Conservation (phyloP, 2,888 invertebrate species). For the Drosophila subquinaria region DNA sequence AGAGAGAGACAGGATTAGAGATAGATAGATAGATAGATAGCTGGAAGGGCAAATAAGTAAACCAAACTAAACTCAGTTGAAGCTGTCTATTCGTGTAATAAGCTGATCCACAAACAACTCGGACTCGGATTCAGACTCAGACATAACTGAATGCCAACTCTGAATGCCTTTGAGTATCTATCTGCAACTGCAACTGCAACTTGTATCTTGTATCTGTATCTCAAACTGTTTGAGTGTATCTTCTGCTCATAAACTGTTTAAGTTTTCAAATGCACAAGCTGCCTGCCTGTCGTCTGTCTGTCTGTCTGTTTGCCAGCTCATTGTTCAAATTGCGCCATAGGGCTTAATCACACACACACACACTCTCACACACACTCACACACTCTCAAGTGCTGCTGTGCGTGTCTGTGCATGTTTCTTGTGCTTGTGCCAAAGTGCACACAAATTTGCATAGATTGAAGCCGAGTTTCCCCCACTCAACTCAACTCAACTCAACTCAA, state of each 20-base stretch:
- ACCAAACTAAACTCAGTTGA: background rate
- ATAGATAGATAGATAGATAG: background rate
- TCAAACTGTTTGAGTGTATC: constrained; percentile 12
- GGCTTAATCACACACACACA: constrained; percentile 29
- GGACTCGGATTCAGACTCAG: background rate
- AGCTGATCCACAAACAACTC: constrained; percentile 30
- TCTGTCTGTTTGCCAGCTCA: constrained; percentile 24
- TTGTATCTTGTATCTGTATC: constrained; percentile 6
- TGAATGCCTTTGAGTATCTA: background rate
- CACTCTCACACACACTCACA: constrained; percentile 10
- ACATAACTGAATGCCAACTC: constrained; percentile 9
- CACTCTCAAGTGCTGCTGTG: constrained; percentile 39
- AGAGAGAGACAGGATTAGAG: background rate
- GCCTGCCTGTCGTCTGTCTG: constrained; percentile 12
- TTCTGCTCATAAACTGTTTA: constrained; percentile 53
- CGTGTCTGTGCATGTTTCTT: constrained; percentile 57
- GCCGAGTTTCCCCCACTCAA: constrained; percentile 1
- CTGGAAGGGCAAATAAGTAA: background rate
- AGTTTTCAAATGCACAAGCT: constrained; percentile 51
- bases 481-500: too few species aligned
- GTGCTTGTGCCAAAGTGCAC: constrained; percentile 43
- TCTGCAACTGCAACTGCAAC: constrained; percentile 13
- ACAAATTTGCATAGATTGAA: constrained; percentile 62
- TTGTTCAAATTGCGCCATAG: constrained; percentile 55
- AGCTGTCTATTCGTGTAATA: constrained; percentile 27